Evolutionary conservation across 2,797 vertebrate genomes (phyloP), one percentile per base, ranked within the genome.

Genomic region (Amblyopsis hoosieri): DNA sequence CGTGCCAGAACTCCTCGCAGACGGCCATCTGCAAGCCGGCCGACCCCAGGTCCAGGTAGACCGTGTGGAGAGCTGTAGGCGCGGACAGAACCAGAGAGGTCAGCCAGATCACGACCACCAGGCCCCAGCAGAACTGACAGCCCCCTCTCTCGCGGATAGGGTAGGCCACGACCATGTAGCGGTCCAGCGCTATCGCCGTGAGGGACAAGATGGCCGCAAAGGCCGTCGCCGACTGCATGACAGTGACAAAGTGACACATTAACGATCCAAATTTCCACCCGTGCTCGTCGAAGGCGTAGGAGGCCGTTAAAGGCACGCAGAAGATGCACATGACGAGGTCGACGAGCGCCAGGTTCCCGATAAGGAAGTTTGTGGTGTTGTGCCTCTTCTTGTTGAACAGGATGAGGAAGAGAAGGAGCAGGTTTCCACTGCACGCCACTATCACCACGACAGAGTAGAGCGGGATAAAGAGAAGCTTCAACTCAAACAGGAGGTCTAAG

Each of bases 291-390:
- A 95, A 96, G 31, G 94, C 94, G 0, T 95, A 96, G 66, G 94
- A 93, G 0, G 86, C 94, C 0, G 95, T 96, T 75, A 95, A 65
- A 0, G 95, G 95, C 13, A 95, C 92, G 0, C 94, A 96, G 85
- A 94, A 92, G 42, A 96, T 67, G 75, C 93, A 95, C 94, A 96
- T 96, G 67, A 94, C 47, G 68, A 96, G 83, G 82, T 96, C 94
- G 0, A 94, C 93, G 0, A 85, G 82, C 0, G 95, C 95, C 80
- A 97, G 71, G 87, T 96, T 97, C 15, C 94, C 93, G 3, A 95
- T 95, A 15, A 97, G 91, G 75, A 97, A 95, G 57, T 95, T 95
- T 6, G 94, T 95, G 55, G 95, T 95, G 86, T 90, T 95, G 87
- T 94, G 94, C 69, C 93, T 89, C 78, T 95, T 92, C 87, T 94